Evolutionary conservation across 2,113 vertebrate genomes (phyloP).

Genomic region (Epinephelus fuscoguttatus): DNA sequence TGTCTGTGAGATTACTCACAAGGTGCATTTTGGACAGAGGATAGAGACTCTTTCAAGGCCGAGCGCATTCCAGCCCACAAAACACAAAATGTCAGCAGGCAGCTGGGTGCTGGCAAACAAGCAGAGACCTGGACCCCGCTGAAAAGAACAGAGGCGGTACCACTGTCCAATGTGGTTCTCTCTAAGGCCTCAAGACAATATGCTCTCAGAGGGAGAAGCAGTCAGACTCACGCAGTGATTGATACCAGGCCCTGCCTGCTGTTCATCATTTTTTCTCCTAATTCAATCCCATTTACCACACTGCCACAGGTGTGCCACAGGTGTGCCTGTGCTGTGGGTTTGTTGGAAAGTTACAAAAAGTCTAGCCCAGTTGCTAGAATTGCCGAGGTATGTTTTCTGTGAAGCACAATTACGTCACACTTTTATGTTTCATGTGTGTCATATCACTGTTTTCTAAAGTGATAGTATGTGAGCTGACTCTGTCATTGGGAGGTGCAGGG

Average conservation of each 20-base stretch:
- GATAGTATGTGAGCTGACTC: no score
- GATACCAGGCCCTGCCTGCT: background rate
- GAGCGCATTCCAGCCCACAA: constrained; percentile 1
- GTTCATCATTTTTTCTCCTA: constrained; percentile 29
- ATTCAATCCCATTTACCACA: constrained; percentile 13
- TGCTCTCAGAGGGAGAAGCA: constrained; percentile 22
- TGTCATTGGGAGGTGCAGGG: no score
- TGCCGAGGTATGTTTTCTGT: background rate
- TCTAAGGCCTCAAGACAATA: constrained; percentile 26
- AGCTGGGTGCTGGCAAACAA: constrained; percentile 11
- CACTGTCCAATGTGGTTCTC: background rate
- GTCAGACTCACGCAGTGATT: constrained; percentile 22
- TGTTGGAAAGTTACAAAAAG: background rate
- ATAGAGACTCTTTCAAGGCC: background rate
- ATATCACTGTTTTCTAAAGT: no score
- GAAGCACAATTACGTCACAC: no score
- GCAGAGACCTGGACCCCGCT: background rate
- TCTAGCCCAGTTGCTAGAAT: no score
- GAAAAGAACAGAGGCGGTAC: constrained; percentile 13
- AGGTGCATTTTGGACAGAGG: background rate
- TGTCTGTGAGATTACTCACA: no score
- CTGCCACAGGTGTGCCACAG: constrained; percentile 16
- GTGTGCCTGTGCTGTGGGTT: background rate
- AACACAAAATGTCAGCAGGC: constrained; percentile 17
- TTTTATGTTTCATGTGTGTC: no score